Percentiles rank a stretch among this genome's conserved stretches.
Conservation (phyloP, 2,113 vertebrate species). For the Illadopsis cleaveri region DNA sequence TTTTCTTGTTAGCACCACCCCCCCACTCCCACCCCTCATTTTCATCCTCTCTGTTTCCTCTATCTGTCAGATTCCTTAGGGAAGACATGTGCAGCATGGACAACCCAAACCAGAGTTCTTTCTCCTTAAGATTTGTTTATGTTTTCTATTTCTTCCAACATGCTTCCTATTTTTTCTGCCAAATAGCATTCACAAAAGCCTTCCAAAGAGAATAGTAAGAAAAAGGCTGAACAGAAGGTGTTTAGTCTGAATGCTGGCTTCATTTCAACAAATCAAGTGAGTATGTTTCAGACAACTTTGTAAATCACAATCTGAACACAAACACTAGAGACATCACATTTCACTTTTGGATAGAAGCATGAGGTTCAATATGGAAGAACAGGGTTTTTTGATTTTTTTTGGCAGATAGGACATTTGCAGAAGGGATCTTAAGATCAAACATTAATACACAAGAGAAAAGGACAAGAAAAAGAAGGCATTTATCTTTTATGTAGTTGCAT, state of each 20-base stretch:
- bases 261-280: conserved; percentile 19
- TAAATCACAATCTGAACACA: not conserved
- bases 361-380: not conserved
- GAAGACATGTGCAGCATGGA: not conserved
- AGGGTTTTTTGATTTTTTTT: not conserved
- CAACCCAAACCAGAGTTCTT: not conserved
- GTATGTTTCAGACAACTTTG: not conserved
- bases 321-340: not conserved
- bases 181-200: conserved; percentile 11
- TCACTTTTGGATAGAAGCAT: not conserved
- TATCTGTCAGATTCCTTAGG: not conserved
- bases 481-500: not conserved
- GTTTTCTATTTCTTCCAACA: conserved; percentile 26
- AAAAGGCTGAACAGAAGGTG: conserved; percentile 25
- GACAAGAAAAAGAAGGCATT: not conserved
- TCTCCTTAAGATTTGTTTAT: not conserved
- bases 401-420: not conserved
- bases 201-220: conserved; percentile 5
- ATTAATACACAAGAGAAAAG: not conserved
- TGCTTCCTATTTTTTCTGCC: conserved; percentile 10
- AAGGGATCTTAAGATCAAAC: not conserved
- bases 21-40: not conserved
- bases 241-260: conserved; percentile 13
- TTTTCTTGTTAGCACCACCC: not conserved
- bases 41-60: not conserved